phyloP scores from a whole-genome alignment of 1,140 invertebrate genomes.

The Mamestra configurata region DNA sequence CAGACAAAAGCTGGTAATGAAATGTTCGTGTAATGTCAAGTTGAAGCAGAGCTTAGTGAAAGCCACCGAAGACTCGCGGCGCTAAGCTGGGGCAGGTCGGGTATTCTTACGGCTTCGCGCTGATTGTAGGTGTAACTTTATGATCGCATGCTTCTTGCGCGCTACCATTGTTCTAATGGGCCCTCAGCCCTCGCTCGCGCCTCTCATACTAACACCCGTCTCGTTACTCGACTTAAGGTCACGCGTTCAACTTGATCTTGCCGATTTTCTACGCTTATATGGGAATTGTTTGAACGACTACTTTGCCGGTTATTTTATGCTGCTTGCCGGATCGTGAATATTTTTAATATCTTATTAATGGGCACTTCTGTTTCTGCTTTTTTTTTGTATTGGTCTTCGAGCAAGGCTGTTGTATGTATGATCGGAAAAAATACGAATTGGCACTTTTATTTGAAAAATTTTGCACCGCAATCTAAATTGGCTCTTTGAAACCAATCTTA shows the following conservation, averaged over 20 bases:
- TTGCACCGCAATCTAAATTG: neutral
- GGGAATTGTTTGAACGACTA: conserved; percentile 67
- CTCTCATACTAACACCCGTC: conserved; percentile 69
- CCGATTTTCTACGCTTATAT: conserved; percentile 76
- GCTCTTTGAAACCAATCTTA: neutral
- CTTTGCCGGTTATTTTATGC: conserved; percentile 57
- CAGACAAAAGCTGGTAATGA: conserved; percentile 27
- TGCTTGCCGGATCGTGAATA: conserved; percentile 37
- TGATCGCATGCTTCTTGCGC: conserved; percentile 79
- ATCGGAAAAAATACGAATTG: too few species aligned
- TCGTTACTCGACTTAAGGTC: conserved; percentile 75
- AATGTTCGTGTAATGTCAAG: conserved; percentile 41
- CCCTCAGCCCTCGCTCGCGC: conserved; percentile 65
- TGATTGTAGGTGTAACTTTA: conserved; percentile 80
- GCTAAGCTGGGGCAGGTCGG: conserved; percentile 74
- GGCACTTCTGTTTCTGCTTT: too few species aligned
- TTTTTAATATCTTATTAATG: too few species aligned
- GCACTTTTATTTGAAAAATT: too few species aligned
- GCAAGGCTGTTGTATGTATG: too few species aligned
- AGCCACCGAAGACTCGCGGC: conserved; percentile 55
- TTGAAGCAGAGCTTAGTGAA: conserved; percentile 55
- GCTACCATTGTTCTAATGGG: conserved; percentile 83
- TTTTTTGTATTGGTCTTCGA: too few species aligned
- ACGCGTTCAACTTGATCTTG: conserved; percentile 74
- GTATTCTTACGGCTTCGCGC: conserved; percentile 69